These are phyloP conservation scores for Aleiodes alternator DNA, from an alignment of 2,888 invertebrate species.

Conservation along the genomic window DNA sequence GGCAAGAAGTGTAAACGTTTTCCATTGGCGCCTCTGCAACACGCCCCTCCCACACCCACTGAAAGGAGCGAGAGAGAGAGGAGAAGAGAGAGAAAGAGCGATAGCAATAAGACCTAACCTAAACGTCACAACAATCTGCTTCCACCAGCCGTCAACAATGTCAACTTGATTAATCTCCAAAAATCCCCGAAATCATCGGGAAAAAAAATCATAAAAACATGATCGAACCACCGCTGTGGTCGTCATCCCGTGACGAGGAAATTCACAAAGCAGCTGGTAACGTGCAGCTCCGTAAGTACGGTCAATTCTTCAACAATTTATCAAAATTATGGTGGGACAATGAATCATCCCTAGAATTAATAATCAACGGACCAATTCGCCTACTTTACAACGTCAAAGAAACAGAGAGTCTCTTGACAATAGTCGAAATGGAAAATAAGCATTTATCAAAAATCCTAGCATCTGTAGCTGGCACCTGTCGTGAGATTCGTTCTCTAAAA, in stretches of 20 bases:
- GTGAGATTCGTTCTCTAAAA: constrained; percentile 84
- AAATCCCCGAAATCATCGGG: no score
- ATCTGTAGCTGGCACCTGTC: constrained; percentile 86
- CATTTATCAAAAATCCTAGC: constrained; percentile 87
- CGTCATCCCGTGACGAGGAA: constrained; percentile 67
- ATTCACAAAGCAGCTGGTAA: constrained; percentile 77
- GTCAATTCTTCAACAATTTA: constrained; percentile 77
- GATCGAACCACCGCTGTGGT: constrained; percentile 70
- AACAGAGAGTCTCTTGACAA: constrained; percentile 80
- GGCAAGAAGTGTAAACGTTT: no score
- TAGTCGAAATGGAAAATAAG: constrained; percentile 90
- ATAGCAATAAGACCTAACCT: no score
- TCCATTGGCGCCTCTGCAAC: no score
- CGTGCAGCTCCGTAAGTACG: constrained; percentile 77
- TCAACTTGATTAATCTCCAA: no score
- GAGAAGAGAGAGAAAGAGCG: no score
- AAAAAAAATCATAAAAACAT: constrained; percentile 55
- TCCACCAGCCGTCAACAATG: no score
- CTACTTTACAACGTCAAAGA: constrained; percentile 78
- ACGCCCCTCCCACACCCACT: no score
- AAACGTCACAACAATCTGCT: no score
- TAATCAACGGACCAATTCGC: constrained; percentile 70
- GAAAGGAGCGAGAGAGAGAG: no score
- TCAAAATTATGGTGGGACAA: constrained; percentile 64
- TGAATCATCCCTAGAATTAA: constrained; percentile 62